Evolutionary conservation across 35 echinoderm and acorn worm genomes (phyloP), one percentile per base, ranked within the genome.

Genomic region (Patiria miniata): DNA sequence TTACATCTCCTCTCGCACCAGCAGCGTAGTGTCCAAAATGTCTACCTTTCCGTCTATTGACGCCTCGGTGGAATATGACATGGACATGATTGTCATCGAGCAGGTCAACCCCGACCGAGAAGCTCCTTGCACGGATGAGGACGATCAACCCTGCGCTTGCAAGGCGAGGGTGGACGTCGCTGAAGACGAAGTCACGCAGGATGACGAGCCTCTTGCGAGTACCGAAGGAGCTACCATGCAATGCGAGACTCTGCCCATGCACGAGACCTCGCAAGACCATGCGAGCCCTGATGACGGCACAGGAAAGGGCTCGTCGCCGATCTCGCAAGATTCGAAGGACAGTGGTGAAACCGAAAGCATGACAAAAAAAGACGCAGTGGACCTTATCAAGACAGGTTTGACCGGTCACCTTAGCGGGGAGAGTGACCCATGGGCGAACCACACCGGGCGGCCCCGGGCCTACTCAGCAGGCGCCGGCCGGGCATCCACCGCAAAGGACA

Each of bases 401-500:
- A 37, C 52, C 42, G 36, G 32, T 39, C 36, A 8, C 29, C 21
- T 16, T 8, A 86, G 68, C 15, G 58, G 36, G 28, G 61, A 26
- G 17, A 22, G 58, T 37, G 37, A 86, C 22, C 37, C 32, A 30
- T 56, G 30, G 40, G 18, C 40, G 12, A 77, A 78, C 23, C 40
- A 78, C 15, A 29, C 33, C 37, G 65, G 68, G 10, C 68, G 51
- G 18, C 69, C 55, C 2, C 47, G 42, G 65, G 65, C 65, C 69
- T 79, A 87, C 40, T 78, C 68, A 12, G 50, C 44, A 6, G 76
- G 68, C 21, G 51, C 68, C 8, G 85, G 68, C 12, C 44, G 39
- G 7, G 39, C 68, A 15, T 51, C 76, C 0, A 65, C 83, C 8
- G 85, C 85, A 2, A 87, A 87, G 47, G 85, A 87, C 85, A 79